Conservation (phyloP, 2,797 vertebrate genomes). For the Cossypha dichroa region DNA sequence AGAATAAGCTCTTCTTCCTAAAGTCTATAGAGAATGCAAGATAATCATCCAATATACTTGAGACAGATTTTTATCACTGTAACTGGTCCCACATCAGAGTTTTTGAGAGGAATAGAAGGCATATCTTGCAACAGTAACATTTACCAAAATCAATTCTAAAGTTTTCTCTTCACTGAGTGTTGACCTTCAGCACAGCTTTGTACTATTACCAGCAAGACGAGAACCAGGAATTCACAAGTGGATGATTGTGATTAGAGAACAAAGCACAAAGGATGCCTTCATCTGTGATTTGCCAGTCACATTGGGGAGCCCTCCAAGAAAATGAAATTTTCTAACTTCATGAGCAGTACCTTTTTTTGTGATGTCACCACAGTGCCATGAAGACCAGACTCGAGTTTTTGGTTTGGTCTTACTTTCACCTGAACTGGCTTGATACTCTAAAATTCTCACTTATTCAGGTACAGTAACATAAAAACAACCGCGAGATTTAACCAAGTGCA, state of each 20-base stretch:
- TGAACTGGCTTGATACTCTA: neutral
- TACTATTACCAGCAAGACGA: neutral
- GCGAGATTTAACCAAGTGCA: neutral
- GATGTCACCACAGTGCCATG: neutral
- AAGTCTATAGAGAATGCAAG: neutral
- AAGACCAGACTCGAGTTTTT: neutral
- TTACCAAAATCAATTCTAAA: slow-evolving; percentile 50
- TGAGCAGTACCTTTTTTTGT: neutral
- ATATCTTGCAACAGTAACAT: slow-evolving; percentile 5
- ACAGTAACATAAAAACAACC: neutral
- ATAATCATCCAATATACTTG: neutral
- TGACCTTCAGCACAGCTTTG: slow-evolving; percentile 46
- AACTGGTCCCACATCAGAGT: slow-evolving; percentile 20
- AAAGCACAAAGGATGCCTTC: slow-evolving; percentile 6
- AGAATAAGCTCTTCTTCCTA: neutral
- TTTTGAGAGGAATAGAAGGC: neutral
- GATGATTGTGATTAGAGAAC: neutral
- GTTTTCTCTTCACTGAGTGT: neutral
- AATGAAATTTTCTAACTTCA: slow-evolving; percentile 12
- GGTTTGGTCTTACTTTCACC: neutral
- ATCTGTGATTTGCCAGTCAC: neutral
- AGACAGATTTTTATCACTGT: slow-evolving; percentile 42
- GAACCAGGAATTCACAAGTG: neutral
- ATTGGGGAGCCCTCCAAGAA: neutral
- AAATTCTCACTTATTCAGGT: neutral